phyloP scores from a whole-genome alignment of 1,140 invertebrate genomes.

The Heliconius eleuchia region DNA sequence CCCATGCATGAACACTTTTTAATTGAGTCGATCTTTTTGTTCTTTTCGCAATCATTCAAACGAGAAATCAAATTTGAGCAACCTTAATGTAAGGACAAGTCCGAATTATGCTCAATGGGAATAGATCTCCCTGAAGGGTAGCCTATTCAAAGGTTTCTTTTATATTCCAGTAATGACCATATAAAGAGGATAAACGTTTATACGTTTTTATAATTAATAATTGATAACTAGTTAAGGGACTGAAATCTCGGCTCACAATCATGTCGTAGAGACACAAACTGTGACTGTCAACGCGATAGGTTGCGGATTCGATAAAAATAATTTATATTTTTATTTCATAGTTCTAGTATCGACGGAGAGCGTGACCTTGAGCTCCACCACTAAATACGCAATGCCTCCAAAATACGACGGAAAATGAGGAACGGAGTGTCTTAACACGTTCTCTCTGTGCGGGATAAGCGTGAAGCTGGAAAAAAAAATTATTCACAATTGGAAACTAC shows the following conservation, averaged over 20 bases:
- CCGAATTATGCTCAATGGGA: slow-evolving; percentile 40
- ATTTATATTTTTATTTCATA: too few relatives aligned
- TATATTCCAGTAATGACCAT: background rate
- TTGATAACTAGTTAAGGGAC: slow-evolving; percentile 1
- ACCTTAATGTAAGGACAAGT: slow-evolving; percentile 38
- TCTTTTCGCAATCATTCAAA: slow-evolving; percentile 60
- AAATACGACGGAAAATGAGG: too few relatives aligned
- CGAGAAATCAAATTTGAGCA: slow-evolving; percentile 66
- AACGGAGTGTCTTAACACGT: too few relatives aligned
- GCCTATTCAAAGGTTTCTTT: slow-evolving; percentile 31
- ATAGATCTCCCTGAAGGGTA: slow-evolving; percentile 33
- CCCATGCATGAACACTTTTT: slow-evolving; percentile 75
- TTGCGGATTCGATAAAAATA: too few relatives aligned
- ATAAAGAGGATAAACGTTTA: slow-evolving; percentile 30
- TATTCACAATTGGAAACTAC: background rate
- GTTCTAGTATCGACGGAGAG: too few relatives aligned
- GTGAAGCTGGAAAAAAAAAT: too few relatives aligned
- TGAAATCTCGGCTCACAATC: background rate
- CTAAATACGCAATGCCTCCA: too few relatives aligned
- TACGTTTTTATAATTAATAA: background rate
- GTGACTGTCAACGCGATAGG: too few relatives aligned
- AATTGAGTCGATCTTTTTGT: slow-evolving; percentile 72
- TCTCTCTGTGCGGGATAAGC: too few relatives aligned
- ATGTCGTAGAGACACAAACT: too few relatives aligned
- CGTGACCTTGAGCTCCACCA: too few relatives aligned